These are phyloP conservation scores for Napeogenes inachia DNA, from an alignment of 2,888 invertebrate species.

Conservation along the genomic window DNA sequence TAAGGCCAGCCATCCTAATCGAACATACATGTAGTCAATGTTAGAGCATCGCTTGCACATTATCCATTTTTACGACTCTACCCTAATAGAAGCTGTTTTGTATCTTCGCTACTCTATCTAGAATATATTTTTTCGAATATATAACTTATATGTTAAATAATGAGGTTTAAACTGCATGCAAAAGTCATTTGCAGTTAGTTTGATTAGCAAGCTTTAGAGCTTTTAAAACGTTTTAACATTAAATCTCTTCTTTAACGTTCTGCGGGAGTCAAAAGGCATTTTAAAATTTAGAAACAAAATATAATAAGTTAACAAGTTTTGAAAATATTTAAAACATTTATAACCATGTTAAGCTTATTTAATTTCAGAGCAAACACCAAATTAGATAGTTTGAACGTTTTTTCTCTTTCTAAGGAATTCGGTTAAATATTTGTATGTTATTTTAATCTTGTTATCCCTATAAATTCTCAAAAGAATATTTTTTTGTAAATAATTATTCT, in stretches of 20 bases:
- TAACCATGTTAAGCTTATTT: too few species aligned
- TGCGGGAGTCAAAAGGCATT: background rate
- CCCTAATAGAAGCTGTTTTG: constrained; percentile 50
- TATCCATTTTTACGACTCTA: constrained; percentile 58
- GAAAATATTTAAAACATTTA: too few species aligned
- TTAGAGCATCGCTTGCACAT: constrained; percentile 45
- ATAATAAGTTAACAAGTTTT: too few species aligned
- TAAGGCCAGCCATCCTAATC: constrained; percentile 40
- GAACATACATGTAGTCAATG: constrained; percentile 37
- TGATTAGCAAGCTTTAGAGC: constrained; percentile 46
- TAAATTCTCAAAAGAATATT: background rate
- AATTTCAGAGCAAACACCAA: too few species aligned
- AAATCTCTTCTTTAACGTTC: constrained; percentile 20
- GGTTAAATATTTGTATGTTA: too few species aligned
- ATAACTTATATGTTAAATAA: constrained; percentile 28
- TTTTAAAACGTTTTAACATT: constrained; percentile 46
- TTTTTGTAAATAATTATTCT: constrained; percentile 2
- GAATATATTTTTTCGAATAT: constrained; percentile 27
- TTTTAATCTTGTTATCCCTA: too few species aligned
- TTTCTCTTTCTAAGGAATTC: too few species aligned
- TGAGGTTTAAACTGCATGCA: constrained; percentile 27
- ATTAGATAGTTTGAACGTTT: too few species aligned
- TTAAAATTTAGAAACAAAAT: too few species aligned
- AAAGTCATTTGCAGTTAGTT: constrained; percentile 38
- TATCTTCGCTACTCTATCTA: constrained; percentile 31